Evolutionary conservation across 2,113 vertebrate species (phyloP).

Genomic region (Xiphophorus couchianus): DNA sequence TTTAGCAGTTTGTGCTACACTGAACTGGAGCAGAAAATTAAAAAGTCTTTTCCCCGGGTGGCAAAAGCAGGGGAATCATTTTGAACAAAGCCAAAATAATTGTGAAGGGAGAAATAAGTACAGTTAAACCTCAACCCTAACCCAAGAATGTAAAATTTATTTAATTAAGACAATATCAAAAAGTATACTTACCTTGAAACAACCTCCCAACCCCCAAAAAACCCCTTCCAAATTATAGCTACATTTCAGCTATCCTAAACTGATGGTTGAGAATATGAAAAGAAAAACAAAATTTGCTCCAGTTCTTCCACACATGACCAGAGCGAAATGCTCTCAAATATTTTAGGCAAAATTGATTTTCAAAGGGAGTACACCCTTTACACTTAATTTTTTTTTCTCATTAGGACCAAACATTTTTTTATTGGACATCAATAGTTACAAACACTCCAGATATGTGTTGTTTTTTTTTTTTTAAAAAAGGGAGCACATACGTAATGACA

Average conservation of each 20-base stretch:
- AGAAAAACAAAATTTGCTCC: not conserved
- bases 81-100: slow-evolving; percentile 6
- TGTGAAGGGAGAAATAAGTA: slow-evolving; percentile 5
- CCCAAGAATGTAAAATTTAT: slow-evolving; percentile 26
- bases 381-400: slow-evolving; percentile 36
- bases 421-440: slow-evolving; percentile 56
- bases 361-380: slow-evolving; percentile 36
- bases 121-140: slow-evolving; percentile 6
- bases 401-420: slow-evolving; percentile 47
- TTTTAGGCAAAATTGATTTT: slow-evolving; percentile 14
- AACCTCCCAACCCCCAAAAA: slow-evolving; percentile 13
- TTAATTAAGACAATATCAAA: slow-evolving; percentile 52
- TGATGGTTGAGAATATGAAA: slow-evolving; percentile 14
- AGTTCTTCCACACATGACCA: slow-evolving; percentile 19
- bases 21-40: slow-evolving; percentile 17
- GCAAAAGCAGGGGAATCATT: slow-evolving; percentile 12
- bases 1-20: slow-evolving; percentile 2
- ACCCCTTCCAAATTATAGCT: slow-evolving; percentile 27
- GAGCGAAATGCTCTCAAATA: slow-evolving; percentile 32
- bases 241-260: slow-evolving; percentile 21
- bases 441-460: slow-evolving; percentile 47
- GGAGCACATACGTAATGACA: slow-evolving; percentile 25
- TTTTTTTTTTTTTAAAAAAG: slow-evolving; percentile 25
- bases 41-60: slow-evolving; percentile 1
- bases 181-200: slow-evolving; percentile 84